A percentile compares a stretch with the other conserved stretches of the same genome.
Conservation (phyloP, 2,797 vertebrate species). For the Sebastes steindachneri region DNA sequence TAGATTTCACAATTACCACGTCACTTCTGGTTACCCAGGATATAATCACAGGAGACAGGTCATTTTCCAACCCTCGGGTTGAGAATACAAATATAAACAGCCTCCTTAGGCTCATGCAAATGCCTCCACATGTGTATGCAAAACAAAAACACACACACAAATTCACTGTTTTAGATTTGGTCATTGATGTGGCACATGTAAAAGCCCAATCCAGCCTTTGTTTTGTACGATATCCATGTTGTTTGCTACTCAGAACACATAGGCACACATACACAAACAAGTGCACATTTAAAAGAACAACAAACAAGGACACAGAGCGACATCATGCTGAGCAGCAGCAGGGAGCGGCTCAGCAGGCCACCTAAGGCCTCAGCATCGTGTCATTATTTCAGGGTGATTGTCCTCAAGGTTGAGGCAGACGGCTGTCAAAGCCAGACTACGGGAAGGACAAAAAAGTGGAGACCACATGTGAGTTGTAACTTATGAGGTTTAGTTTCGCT, state of each 20-base stretch:
- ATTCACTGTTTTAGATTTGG: neutral
- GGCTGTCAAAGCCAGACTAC: neutral
- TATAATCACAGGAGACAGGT: slow-evolving; percentile 84
- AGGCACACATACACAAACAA: slow-evolving; percentile 1
- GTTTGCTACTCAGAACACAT: neutral
- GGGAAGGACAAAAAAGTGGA: slow-evolving; percentile 2
- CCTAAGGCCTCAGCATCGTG: slow-evolving; percentile 17
- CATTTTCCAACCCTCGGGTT: slow-evolving; percentile 73
- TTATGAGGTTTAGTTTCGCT: neutral
- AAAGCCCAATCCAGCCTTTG: neutral
- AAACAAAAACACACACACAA: neutral
- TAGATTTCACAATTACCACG: slow-evolving; percentile 85
- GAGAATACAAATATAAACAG: slow-evolving; percentile 72
- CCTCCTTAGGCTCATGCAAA: slow-evolving; percentile 55
- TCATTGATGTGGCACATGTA: neutral
- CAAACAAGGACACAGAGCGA: slow-evolving; percentile 55
- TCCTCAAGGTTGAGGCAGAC: slow-evolving; percentile 59
- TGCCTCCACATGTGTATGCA: slow-evolving; percentile 11
- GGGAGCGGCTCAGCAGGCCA: slow-evolving; percentile 47
- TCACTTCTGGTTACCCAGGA: slow-evolving; percentile 82
- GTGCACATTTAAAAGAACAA: slow-evolving; percentile 25
- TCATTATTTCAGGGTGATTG: slow-evolving; percentile 38
- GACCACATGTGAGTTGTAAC: neutral
- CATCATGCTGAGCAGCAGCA: slow-evolving; percentile 51
- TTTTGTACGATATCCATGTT: neutral